A percentile compares a stretch with the other conserved stretches of the same genome.
Conservation (phyloP, 2,797 vertebrate species). For the Cirrhinus molitorella region DNA sequence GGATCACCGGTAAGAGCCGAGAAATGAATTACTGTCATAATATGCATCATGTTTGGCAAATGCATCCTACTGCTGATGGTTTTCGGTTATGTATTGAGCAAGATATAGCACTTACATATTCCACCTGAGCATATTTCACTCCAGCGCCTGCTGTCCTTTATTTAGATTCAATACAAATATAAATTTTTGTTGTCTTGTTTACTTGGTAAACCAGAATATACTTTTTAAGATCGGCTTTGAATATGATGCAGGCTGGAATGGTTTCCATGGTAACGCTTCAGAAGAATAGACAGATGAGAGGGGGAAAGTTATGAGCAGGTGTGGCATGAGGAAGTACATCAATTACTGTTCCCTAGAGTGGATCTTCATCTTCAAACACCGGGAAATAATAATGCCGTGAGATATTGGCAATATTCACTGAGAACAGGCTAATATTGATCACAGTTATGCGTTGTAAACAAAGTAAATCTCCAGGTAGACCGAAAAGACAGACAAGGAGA, state of each 20-base stretch:
- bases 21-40: conserved; percentile 75
- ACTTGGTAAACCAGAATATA: conserved; percentile 35
- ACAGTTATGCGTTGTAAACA: conserved; percentile 15
- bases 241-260: conserved; percentile 59
- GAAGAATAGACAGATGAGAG: conserved; percentile 58
- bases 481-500: neutral
- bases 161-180: conserved; percentile 24
- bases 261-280: conserved; percentile 78
- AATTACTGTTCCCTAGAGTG: conserved; percentile 27
- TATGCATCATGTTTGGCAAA: conserved; percentile 64
- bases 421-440: conserved; percentile 27
- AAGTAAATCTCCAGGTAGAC: conserved; percentile 23
- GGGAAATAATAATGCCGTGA: conserved; percentile 9
- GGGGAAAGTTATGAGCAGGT: conserved; percentile 70
- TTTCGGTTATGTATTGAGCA: conserved; percentile 16
- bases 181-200: conserved; percentile 20
- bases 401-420: conserved; percentile 16
- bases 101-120: neutral
- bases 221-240: conserved; percentile 54
- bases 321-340: conserved; percentile 63
- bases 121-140: neutral
- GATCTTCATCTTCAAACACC: conserved; percentile 28
- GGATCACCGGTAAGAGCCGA: conserved; percentile 63
- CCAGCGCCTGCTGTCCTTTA: neutral
- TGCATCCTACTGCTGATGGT: conserved; percentile 54